Conservation (phyloP, 2,888 invertebrate species). For the Mactromeris polynyma region DNA sequence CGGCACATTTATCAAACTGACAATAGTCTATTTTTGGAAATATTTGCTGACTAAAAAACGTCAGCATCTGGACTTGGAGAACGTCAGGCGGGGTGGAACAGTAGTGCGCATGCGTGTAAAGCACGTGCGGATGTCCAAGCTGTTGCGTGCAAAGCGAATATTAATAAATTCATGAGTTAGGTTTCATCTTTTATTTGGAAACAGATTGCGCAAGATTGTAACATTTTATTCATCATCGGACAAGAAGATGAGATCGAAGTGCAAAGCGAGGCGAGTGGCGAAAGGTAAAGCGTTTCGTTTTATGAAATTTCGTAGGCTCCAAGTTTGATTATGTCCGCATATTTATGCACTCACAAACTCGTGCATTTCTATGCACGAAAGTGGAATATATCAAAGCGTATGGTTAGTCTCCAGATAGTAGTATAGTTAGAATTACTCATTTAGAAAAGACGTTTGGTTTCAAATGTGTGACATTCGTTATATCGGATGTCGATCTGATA, state of each 20-base stretch:
- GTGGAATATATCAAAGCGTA: no score
- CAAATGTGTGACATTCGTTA: no score
- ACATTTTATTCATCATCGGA: slow-evolving; percentile 21
- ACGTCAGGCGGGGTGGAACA: not conserved
- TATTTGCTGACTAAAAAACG: not conserved
- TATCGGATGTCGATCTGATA: no score
- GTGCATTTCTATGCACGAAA: no score
- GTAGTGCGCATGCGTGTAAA: slow-evolving; percentile 41
- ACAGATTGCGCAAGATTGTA: slow-evolving; percentile 28
- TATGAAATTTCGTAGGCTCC: not conserved
- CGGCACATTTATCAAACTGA: not conserved
- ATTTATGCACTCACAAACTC: no score
- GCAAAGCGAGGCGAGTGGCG: slow-evolving; percentile 58
- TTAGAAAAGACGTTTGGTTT: no score
- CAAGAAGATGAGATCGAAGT: slow-evolving; percentile 60
- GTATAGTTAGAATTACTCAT: no score
- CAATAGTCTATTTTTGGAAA: slow-evolving; percentile 18
- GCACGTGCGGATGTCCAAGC: slow-evolving; percentile 31
- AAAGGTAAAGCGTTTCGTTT: slow-evolving; percentile 50
- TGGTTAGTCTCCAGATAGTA: no score
- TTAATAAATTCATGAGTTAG: slow-evolving; percentile 21
- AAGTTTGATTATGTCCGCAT: no score
- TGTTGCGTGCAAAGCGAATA: slow-evolving; percentile 25
- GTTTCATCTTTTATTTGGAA: slow-evolving; percentile 21
- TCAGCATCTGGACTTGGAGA: not conserved